Evolutionary conservation across 2,113 vertebrate genomes (phyloP).

Genomic region (Choloepus hoffmanni): DNA sequence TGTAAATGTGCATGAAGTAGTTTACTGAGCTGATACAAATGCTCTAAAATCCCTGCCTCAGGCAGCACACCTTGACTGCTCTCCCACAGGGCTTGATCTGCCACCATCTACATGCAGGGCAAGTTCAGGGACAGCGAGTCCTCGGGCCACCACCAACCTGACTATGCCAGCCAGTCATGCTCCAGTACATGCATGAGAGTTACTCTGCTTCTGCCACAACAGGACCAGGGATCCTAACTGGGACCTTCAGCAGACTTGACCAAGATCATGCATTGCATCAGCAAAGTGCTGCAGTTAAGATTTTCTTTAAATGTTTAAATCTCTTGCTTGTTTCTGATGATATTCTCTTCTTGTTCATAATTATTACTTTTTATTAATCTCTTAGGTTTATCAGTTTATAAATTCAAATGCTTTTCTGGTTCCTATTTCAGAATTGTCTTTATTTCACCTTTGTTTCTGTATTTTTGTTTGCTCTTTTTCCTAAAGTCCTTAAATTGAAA

Average conservation of each 20-base stretch:
- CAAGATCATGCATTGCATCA: not conserved
- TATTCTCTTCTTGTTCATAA: not conserved
- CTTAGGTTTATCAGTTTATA: not conserved
- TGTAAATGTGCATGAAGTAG: not conserved
- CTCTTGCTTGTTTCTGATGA: not conserved
- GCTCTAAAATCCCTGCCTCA: not conserved
- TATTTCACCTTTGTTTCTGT: not conserved
- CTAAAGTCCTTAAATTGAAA: conserved; percentile 32
- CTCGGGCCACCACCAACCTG: too few species aligned
- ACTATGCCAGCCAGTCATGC: too few species aligned
- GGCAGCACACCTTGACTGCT: too few species aligned
- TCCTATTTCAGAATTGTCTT: not conserved
- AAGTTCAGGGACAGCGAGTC: too few species aligned
- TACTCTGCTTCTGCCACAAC: too few species aligned
- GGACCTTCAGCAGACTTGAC: not conserved
- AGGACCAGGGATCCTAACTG: too few species aligned
- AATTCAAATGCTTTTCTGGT: not conserved
- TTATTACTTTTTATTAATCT: conserved; percentile 6
- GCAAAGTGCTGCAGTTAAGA: not conserved
- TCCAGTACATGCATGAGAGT: too few species aligned
- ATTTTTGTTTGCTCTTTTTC: not conserved
- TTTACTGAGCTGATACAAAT: not conserved
- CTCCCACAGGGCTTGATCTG: too few species aligned
- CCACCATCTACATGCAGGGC: too few species aligned
- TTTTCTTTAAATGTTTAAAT: conserved; percentile 22